Evolutionary conservation across 2,113 vertebrate genomes (phyloP).

Genomic region (Thunnus thynnus): DNA sequence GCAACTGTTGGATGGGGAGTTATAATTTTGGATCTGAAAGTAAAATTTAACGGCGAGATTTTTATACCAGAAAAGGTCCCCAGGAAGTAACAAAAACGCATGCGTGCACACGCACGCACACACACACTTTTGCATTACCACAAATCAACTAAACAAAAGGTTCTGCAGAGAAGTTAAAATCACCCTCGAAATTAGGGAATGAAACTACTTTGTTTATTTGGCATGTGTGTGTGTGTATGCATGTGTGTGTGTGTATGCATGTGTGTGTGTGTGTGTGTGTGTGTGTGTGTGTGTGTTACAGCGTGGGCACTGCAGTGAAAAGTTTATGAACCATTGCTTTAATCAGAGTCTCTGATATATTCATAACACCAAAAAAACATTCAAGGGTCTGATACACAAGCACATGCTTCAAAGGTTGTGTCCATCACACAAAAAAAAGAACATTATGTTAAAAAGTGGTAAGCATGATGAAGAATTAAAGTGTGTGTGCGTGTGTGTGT

Average conservation of each 20-base stretch:
- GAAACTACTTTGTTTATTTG: slow-evolving; percentile 61
- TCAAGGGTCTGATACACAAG: slow-evolving; percentile 26
- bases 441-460: neutral
- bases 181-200: slow-evolving; percentile 71
- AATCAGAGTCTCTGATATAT: slow-evolving; percentile 64
- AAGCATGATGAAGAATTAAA: slow-evolving; percentile 35
- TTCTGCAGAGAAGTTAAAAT: slow-evolving; percentile 60
- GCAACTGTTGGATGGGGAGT: too few species aligned
- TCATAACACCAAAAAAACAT: slow-evolving; percentile 39
- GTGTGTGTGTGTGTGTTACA: neutral
- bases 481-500: neutral
- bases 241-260: slow-evolving; percentile 8
- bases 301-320: slow-evolving; percentile 37
- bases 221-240: neutral
- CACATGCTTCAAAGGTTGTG: neutral
- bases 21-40: too few species aligned
- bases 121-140: slow-evolving; percentile 35
- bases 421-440: neutral
- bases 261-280: slow-evolving; percentile 25
- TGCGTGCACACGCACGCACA: neutral
- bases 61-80: too few species aligned
- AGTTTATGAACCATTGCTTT: slow-evolving; percentile 69
- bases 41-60: too few species aligned
- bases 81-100: too few species aligned
- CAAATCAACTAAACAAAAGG: slow-evolving; percentile 65